Conservation (phyloP, 1,140 invertebrate species). For the Drosophila willistoni region DNA sequence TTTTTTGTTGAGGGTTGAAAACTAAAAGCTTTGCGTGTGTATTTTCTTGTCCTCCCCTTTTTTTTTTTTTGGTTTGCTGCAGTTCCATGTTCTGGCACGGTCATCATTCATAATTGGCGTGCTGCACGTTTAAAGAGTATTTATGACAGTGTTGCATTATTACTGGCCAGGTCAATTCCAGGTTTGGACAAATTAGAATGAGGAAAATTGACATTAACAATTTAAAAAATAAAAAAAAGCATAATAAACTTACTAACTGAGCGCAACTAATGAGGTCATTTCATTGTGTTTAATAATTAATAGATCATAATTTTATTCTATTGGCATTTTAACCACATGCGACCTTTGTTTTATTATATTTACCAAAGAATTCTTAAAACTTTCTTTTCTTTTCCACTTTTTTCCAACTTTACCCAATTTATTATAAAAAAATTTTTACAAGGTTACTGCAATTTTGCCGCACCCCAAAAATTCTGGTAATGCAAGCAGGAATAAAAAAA, state of each 20-base stretch:
- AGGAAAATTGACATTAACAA: background rate
- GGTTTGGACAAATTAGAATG: background rate
- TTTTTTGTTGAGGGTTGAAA: slow-evolving; percentile 46
- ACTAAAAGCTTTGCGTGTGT: slow-evolving; percentile 63
- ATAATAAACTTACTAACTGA: too few species aligned
- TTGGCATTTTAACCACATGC: too few species aligned
- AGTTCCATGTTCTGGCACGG: slow-evolving; percentile 40
- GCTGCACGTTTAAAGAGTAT: slow-evolving; percentile 68
- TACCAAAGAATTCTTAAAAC: too few species aligned
- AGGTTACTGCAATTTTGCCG: slow-evolving; percentile 75
- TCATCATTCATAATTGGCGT: slow-evolving; percentile 75
- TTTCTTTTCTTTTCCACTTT: background rate
- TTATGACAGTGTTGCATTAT: slow-evolving; percentile 57
- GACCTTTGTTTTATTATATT: background rate
- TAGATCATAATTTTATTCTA: too few species aligned
- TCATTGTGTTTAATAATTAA: too few species aligned
- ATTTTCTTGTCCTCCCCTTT: slow-evolving; percentile 48
- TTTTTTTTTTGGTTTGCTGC: slow-evolving; percentile 42
- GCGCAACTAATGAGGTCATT: too few species aligned
- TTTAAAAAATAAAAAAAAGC: too few species aligned
- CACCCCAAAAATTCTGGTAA: slow-evolving; percentile 56
- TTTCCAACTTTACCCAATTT: slow-evolving; percentile 24
- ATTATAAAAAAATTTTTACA: slow-evolving; percentile 64
- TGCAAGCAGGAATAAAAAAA: background rate
- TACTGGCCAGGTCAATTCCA: slow-evolving; percentile 11